Conservation (phyloP, 1,140 invertebrate genomes). For the Listronotus oregonensis region DNA sequence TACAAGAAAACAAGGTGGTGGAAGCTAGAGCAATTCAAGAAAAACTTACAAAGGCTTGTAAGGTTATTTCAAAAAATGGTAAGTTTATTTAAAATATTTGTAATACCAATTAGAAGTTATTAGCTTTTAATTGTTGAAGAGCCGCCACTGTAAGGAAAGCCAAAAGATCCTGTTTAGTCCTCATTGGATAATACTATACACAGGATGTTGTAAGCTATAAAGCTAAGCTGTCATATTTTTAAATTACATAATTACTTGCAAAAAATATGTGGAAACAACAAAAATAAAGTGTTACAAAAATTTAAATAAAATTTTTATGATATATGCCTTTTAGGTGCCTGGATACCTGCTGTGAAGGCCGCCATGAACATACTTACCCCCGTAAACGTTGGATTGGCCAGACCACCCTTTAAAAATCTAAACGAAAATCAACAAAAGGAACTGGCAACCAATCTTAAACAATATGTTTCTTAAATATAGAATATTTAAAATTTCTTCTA, state of each 20-base stretch:
- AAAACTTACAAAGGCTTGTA: conserved; percentile 55
- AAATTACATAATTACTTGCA: too few species aligned
- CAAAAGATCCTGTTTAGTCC: too few species aligned
- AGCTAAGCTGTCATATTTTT: too few species aligned
- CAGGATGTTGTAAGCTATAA: too few species aligned
- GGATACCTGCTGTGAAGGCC: conserved; percentile 71
- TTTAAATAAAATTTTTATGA: too few species aligned
- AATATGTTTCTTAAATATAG: background rate
- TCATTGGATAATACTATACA: too few species aligned
- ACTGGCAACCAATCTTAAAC: conserved; percentile 16
- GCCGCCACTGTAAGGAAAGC: too few species aligned
- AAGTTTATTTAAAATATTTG: conserved; percentile 30
- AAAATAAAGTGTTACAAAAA: too few species aligned
- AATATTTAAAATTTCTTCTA: too few species aligned
- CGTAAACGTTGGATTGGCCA: conserved; percentile 64
- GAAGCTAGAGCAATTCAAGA: conserved; percentile 57
- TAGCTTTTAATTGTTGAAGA: too few species aligned
- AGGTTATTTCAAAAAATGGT: conserved; percentile 60
- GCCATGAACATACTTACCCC: conserved; percentile 66
- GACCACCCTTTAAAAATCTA: conserved; percentile 59
- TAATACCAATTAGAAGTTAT: too few species aligned
- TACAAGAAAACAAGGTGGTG: conserved; percentile 51
- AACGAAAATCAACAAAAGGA: conserved; percentile 45
- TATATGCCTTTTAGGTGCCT: conserved; percentile 63
- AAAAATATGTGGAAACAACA: too few species aligned